Evolutionary conservation across 2,113 vertebrate genomes (phyloP).

Genomic region (Gobiocypris rarus): DNA sequence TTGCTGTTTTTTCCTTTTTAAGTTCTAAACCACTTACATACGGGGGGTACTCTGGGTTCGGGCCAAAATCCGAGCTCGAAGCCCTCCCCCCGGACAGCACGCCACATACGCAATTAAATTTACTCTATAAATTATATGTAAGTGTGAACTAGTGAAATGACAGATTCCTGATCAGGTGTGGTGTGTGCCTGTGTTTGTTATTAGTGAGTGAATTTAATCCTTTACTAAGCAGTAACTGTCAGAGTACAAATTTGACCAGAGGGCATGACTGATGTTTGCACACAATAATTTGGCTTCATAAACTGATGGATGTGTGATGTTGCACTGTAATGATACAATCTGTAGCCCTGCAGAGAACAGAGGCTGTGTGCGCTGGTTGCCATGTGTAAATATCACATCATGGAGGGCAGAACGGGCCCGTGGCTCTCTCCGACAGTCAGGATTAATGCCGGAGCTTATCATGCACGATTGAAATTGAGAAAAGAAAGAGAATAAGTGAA

Average conservation of each 20-base stretch:
- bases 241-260: constrained; percentile 12
- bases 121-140: too few species aligned
- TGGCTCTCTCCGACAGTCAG: constrained; percentile 38
- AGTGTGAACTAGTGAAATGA: too few species aligned
- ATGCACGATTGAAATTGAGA: constrained; percentile 40
- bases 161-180: background rate
- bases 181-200: constrained; percentile 31
- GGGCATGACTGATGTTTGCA: constrained; percentile 38
- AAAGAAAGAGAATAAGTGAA: constrained; percentile 33
- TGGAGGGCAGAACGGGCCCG: background rate
- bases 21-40: too few species aligned
- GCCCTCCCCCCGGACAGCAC: too few species aligned
- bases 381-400: constrained; percentile 25
- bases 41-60: too few species aligned
- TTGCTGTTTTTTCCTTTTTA: too few species aligned
- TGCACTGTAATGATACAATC: constrained; percentile 47
- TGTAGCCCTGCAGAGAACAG: constrained; percentile 27
- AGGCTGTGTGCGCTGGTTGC: constrained; percentile 21
- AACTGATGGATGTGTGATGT: constrained; percentile 42
- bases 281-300: constrained; percentile 31
- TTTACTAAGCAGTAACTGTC: constrained; percentile 17
- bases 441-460: constrained; percentile 45
- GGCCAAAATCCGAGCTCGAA: too few species aligned
- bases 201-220: constrained; percentile 6
- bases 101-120: too few species aligned